Percentiles rank a stretch among this genome's conserved stretches.
phyloP scores from a whole-genome alignment of 1,140 invertebrate species.

The Tyrophagus putrescentiae region DNA sequence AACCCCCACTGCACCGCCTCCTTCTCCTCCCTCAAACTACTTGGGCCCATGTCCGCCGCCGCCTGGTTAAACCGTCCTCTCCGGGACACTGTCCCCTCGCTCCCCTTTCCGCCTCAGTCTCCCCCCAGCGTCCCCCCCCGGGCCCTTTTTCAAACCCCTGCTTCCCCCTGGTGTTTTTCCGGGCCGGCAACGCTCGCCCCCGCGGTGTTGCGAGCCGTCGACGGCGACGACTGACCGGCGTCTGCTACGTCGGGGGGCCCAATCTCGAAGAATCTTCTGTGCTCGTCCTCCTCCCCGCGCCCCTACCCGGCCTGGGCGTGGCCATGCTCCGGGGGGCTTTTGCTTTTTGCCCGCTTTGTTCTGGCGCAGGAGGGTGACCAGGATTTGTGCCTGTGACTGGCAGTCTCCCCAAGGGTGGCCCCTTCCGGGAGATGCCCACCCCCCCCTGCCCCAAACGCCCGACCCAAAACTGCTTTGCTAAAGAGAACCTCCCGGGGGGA shows the following conservation, averaged over 20 bases:
- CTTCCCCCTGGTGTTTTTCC: conserved; percentile 70
- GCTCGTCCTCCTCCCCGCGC: conserved; percentile 76
- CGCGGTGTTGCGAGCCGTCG: conserved; percentile 83
- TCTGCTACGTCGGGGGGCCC: conserved; percentile 88
- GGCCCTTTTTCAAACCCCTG: conserved; percentile 95
- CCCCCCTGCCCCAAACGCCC: too few species aligned
- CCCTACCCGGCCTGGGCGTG: conserved; percentile 85
- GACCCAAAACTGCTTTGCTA: too few species aligned
- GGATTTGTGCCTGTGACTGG: too few species aligned
- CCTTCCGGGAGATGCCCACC: too few species aligned
- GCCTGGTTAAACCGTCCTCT: conserved; percentile 94
- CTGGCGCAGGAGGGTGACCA: not conserved
- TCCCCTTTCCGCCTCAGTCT: conserved; percentile 98
- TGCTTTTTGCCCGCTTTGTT: not conserved
- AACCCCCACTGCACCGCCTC: conserved; percentile 84
- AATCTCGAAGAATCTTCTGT: conserved; percentile 67
- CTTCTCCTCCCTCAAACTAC: conserved; percentile 96
- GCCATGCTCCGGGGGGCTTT: conserved; percentile 79
- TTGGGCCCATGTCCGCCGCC: conserved; percentile 88
- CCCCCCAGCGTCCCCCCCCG: conserved; percentile 92
- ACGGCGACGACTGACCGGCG: conserved; percentile 91
- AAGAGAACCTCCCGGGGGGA: too few species aligned
- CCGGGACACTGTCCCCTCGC: conserved; percentile 92
- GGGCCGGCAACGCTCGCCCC: conserved; percentile 53
- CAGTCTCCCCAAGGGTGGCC: too few species aligned